These are phyloP conservation scores for Erinaceus europaeus DNA, from an alignment of 2,113 vertebrate species.

Conservation along the genomic window DNA sequence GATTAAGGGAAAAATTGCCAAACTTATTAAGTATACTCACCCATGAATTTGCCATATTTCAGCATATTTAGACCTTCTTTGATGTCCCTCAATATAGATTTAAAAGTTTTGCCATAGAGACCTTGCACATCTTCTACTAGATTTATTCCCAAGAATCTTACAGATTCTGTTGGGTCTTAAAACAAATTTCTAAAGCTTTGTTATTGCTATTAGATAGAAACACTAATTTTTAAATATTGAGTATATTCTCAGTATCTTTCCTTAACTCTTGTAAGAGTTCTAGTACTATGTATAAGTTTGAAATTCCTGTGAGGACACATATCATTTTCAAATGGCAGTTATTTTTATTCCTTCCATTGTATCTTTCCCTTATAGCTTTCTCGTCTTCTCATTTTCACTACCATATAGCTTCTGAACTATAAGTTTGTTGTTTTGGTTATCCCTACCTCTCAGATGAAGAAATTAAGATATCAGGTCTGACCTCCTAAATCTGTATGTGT, in stretches of 20 bases:
- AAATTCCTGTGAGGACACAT: not conserved
- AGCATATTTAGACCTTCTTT: not conserved
- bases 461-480: not conserved
- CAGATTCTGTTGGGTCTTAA: too few species aligned
- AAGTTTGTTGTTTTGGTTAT: not conserved
- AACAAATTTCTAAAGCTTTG: too few species aligned
- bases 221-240: not conserved
- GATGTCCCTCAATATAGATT: not conserved
- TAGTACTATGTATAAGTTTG: not conserved
- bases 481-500: not conserved
- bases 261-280: not conserved
- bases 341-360: not conserved
- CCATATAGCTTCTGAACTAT: not conserved
- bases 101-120: not conserved
- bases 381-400: not conserved
- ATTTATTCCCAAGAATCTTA: too few species aligned
- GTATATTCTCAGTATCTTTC: not conserved
- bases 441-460: not conserved
- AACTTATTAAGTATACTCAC: not conserved
- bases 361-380: not conserved
- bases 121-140: not conserved
- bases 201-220: not conserved
- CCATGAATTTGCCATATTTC: not conserved
- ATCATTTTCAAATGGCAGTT: not conserved
- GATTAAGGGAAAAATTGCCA: not conserved